Percentiles rank a stretch among this genome's conserved stretches.
Evolutionary conservation across 1,140 invertebrate genomes (phyloP).

Genomic region (Brachionus angularis): DNA sequence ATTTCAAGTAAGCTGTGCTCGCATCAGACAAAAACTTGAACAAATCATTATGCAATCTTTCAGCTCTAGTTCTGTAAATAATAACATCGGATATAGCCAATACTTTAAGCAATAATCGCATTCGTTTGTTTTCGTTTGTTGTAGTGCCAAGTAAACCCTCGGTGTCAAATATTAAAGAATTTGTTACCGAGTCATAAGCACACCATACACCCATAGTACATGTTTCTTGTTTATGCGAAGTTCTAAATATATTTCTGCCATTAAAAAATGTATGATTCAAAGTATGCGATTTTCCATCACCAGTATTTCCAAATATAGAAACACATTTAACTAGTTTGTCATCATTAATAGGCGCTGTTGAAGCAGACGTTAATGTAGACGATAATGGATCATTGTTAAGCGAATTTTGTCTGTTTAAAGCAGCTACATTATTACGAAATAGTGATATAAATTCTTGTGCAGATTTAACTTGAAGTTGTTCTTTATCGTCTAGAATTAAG

Average conservation of each 20-base stretch:
- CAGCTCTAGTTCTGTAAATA: conserved; percentile 72
- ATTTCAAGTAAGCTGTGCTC: conserved; percentile 69
- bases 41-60: conserved; percentile 72
- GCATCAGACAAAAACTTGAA: conserved; percentile 75
- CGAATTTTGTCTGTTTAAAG: conserved; percentile 45
- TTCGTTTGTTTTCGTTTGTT: conserved; percentile 67
- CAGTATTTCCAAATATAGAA: conserved; percentile 80
- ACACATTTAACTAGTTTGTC: conserved; percentile 69
- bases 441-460: conserved; percentile 24
- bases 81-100: conserved; percentile 76
- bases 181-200: conserved; percentile 66
- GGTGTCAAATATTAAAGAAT: conserved; percentile 73
- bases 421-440: conserved; percentile 2
- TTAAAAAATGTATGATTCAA: conserved; percentile 75
- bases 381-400: too few species aligned
- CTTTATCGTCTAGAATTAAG: conserved; percentile 27
- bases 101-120: conserved; percentile 70
- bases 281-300: conserved; percentile 78
- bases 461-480: conserved; percentile 22
- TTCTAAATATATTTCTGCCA: conserved; percentile 70
- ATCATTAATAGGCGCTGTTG: conserved; percentile 44
- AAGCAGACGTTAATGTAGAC: too few species aligned
- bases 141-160: conserved; percentile 70
- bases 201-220: conserved; percentile 78
- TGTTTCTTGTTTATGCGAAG: conserved; percentile 68